These are phyloP conservation scores for Turnix velox DNA, from an alignment of 2,113 vertebrate species.

Conservation along the genomic window DNA sequence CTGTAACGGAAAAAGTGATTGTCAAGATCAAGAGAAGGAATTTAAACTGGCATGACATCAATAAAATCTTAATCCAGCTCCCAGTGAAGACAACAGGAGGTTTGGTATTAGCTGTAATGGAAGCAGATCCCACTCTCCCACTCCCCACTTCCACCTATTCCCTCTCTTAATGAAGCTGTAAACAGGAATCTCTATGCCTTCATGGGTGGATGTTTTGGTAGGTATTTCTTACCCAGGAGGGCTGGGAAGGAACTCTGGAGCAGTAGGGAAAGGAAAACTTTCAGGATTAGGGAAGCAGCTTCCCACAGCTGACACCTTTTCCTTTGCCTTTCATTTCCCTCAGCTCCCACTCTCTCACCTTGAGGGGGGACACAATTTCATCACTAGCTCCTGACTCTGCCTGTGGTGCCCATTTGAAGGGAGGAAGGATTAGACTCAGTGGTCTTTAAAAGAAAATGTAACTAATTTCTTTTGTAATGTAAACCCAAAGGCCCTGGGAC, in stretches of 20 bases:
- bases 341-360: not conserved
- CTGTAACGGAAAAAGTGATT: slow-evolving; percentile 36
- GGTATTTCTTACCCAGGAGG: not conserved
- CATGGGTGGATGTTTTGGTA: not conserved
- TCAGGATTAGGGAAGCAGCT: not conserved
- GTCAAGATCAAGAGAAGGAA: slow-evolving; percentile 10
- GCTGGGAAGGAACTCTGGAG: not conserved
- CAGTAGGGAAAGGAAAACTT: not conserved
- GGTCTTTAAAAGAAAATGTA: not conserved
- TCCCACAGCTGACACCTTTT: not conserved
- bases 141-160: not conserved
- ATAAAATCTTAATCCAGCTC: slow-evolving; percentile 1
- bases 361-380: not conserved
- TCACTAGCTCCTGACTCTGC: not conserved
- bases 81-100: slow-evolving; percentile 1
- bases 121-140: not conserved
- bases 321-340: not conserved
- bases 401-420: not conserved
- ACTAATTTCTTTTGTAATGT: not conserved
- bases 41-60: slow-evolving; percentile 33
- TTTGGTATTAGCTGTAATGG: not conserved
- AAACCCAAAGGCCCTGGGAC: not conserved
- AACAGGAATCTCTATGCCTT: not conserved
- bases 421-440: not conserved
- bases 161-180: not conserved